Evolutionary conservation across 2,797 vertebrate genomes (phyloP).

Genomic region (Oryzias sinensis): DNA sequence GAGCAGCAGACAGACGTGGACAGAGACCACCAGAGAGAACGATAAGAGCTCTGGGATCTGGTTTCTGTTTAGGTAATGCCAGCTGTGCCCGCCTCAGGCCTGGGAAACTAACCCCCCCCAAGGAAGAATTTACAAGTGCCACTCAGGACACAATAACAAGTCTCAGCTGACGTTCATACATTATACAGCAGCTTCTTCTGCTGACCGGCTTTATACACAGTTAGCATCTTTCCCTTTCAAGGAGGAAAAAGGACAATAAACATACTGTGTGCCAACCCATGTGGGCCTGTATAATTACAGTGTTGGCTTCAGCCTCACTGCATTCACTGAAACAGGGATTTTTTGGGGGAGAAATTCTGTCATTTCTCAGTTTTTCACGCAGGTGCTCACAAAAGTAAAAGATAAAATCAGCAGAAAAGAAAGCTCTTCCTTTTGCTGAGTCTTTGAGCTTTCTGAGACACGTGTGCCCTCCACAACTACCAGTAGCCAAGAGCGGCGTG

Average conservation of each 20-base stretch:
- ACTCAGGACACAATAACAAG: slow-evolving; percentile 3
- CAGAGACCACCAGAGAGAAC: slow-evolving; percentile 27
- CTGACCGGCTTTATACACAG: slow-evolving; percentile 3
- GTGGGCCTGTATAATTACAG: too few species aligned
- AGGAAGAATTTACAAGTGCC: slow-evolving; percentile 20
- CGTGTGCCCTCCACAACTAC: slow-evolving; percentile 34
- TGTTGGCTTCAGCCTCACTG: too few species aligned
- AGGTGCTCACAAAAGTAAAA: background rate
- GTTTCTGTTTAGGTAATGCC: slow-evolving; percentile 51
- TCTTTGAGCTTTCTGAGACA: slow-evolving; percentile 12
- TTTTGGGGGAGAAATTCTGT: too few species aligned
- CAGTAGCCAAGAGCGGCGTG: slow-evolving; percentile 65
- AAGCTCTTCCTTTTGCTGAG: background rate
- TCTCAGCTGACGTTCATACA: slow-evolving; percentile 16
- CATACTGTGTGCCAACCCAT: too few species aligned
- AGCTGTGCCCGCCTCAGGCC: slow-evolving; percentile 41
- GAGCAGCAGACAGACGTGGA: background rate
- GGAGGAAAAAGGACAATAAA: too few species aligned
- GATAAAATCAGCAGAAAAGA: background rate
- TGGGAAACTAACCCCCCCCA: slow-evolving; percentile 42
- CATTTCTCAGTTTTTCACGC: too few species aligned
- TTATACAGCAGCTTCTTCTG: background rate
- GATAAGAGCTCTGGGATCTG: slow-evolving; percentile 41
- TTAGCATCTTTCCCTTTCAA: slow-evolving; percentile 15
- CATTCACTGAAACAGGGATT: too few species aligned